phyloP scores from a whole-genome alignment of 37 sponge, comb jelly and placozoan species.

The Haliclona indistincta region DNA sequence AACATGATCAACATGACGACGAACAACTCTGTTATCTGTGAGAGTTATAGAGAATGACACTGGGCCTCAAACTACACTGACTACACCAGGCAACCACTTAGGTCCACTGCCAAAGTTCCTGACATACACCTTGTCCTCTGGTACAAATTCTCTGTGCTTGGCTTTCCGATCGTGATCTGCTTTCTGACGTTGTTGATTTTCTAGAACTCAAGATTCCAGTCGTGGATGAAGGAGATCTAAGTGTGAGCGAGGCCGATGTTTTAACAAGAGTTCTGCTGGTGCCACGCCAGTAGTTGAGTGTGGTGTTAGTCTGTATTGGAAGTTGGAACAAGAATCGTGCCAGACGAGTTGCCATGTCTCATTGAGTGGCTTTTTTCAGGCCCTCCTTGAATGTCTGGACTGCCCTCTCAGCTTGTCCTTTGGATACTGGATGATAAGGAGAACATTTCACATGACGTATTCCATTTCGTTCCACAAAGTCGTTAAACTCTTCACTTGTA shows the following conservation, averaged over 20 bases:
- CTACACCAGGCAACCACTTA: too few species aligned
- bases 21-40: too few species aligned
- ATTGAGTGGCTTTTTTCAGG: not conserved
- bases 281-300: conserved; percentile 14
- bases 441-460: not conserved
- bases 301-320: conserved; percentile 19
- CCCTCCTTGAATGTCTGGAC: not conserved
- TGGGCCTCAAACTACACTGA: too few species aligned
- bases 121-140: too few species aligned
- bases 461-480: not conserved
- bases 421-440: not conserved
- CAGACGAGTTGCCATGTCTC: not conserved
- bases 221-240: too few species aligned
- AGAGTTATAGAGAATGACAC: too few species aligned
- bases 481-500: not conserved
- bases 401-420: not conserved
- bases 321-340: conserved; percentile 9
- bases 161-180: too few species aligned
- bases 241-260: conserved; percentile 1
- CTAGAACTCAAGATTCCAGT: too few species aligned
- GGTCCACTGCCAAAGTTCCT: too few species aligned
- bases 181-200: too few species aligned
- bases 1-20: too few species aligned
- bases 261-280: conserved; percentile 6
- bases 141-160: too few species aligned